Evolutionary conservation across 2,113 vertebrate genomes (phyloP).

Genomic region (Hemiprocne comata): DNA sequence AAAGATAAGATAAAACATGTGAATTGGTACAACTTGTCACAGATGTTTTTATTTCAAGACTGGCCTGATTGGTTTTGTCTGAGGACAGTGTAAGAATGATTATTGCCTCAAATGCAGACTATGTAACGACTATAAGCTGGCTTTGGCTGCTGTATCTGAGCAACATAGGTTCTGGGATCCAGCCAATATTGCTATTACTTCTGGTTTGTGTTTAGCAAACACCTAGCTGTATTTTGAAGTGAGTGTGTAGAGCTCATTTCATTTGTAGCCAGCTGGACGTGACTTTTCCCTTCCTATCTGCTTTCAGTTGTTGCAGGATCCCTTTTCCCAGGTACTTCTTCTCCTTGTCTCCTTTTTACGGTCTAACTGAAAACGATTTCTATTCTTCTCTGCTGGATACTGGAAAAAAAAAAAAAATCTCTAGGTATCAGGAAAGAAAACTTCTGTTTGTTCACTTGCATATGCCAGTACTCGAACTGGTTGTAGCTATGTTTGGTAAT

Average conservation of each 20-base stretch:
- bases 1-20: background rate
- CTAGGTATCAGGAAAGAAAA: background rate
- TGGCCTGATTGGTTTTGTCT: background rate
- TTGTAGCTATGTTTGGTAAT: background rate
- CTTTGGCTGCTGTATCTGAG: background rate
- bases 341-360: background rate
- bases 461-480: background rate
- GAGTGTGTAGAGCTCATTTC: background rate
- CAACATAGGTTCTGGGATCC: background rate
- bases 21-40: background rate
- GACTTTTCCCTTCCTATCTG: background rate
- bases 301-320: background rate
- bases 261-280: background rate
- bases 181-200: background rate
- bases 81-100: background rate
- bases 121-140: fast-evolving
- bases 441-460: background rate
- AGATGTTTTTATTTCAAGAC: background rate
- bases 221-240: background rate
- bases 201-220: background rate
- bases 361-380: background rate
- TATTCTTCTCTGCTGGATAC: background rate
- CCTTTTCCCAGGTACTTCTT: background rate
- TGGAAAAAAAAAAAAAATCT: background rate
- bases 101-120: background rate